These are phyloP conservation scores for Tolypeutes matacus DNA, from an alignment of 2,797 vertebrate genomes.

Conservation along the genomic window DNA sequence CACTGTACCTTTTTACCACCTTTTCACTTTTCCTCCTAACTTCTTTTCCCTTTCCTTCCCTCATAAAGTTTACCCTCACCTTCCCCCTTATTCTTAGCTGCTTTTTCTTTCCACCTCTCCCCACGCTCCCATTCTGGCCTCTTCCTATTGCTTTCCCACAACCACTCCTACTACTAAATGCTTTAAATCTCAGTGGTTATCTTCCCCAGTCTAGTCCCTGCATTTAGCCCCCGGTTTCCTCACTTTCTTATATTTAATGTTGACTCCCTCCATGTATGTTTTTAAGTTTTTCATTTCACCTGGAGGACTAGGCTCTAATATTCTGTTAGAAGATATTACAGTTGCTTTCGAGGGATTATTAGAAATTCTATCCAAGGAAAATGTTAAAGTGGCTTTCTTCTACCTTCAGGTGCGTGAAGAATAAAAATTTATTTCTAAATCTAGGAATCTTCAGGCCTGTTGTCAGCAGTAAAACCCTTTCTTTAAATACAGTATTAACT, in stretches of 20 bases:
- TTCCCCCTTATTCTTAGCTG: neutral
- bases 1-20: neutral
- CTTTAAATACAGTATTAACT: neutral
- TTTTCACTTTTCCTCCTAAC: neutral
- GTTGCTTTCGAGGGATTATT: neutral
- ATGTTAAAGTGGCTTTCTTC: slow-evolving; percentile 12
- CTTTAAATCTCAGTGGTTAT: neutral
- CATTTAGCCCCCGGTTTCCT: neutral
- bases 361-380: neutral
- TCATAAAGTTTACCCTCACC: neutral
- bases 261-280: neutral
- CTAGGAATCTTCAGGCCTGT: neutral
- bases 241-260: neutral
- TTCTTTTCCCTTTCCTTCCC: neutral
- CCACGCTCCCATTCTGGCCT: neutral
- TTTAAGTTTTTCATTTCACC: neutral
- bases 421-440: slow-evolving; percentile 4
- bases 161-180: neutral
- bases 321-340: neutral
- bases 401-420: neutral
- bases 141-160: neutral
- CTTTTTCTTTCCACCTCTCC: neutral
- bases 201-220: neutral
- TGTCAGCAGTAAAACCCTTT: neutral
- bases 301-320: neutral